Evolutionary conservation across 2,113 vertebrate genomes (phyloP), one percentile per base, ranked within the genome.

Genomic region (Elaphurus davidianus): DNA sequence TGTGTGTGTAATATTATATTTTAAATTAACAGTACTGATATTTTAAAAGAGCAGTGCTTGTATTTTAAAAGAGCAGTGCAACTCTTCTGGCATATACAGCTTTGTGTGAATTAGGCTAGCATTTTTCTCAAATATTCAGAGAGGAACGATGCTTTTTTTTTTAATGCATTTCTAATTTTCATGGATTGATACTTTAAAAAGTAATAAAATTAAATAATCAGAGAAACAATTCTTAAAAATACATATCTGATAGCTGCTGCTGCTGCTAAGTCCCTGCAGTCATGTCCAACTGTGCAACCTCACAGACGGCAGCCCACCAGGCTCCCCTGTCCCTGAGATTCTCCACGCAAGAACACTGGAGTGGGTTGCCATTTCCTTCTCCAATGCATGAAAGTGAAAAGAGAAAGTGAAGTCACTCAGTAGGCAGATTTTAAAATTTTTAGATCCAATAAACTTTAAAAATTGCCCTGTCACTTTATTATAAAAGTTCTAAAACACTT

Each of bases 241-340:
- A 83, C 1, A 14, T 11, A 85, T 28, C 3, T 7, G 9, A 1
- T 50, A n/a, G 16, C 64, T 67, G 64, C 16, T 67, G 16, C 64
- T 67, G 33, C 64, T 67, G 64, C 64, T 67, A 67, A 67, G 16
- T n/a, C 2, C 4, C 8, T 67, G n/a, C 16, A n/a, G 33, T 67
- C 0, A 0, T 19, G 16, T 67, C 16, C 0, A 8, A 67, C 33
- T 67, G 33, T n/a, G 8, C 1, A 0, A 67, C 64, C 16, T 2
- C 7, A n/a, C 10, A 67, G 16, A 67, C 0, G 2, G 64, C 33
- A 67, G 64, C 64, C 64, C 64, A 67, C 64, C 4, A 19, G 4
- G 3, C 64, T 67, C 33, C 0, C 0, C 64, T 0, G 0, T 1
- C 4, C 64, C 64, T 67, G 8, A 33, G 33, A n/a, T 19, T 67